These are phyloP conservation scores for Phenacoccus solenopsis DNA, from an alignment of 1,140 invertebrate genomes.

Conservation along the genomic window DNA sequence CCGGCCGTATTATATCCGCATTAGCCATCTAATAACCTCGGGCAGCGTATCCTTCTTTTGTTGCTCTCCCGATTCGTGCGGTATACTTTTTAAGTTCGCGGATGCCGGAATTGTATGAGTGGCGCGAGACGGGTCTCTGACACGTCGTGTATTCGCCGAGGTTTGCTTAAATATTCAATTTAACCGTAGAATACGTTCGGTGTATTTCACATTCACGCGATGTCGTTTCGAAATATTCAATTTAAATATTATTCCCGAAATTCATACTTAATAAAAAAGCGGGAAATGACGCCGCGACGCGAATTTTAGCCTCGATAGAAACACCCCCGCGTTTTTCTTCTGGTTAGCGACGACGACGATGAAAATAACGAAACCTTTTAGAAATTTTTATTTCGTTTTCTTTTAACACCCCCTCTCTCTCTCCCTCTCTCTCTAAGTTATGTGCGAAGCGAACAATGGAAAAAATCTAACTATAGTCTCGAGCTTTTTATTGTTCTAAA, in stretches of 20 bases:
- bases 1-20: not conserved
- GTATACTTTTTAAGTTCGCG: not conserved
- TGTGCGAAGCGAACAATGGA: too few species aligned
- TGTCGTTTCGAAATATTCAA: not conserved
- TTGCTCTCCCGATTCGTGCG: not conserved
- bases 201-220: not conserved
- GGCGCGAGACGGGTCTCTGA: too few species aligned
- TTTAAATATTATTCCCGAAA: not conserved
- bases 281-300: not conserved
- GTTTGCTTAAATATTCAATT: not conserved
- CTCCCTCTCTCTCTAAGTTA: too few species aligned
- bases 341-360: too few species aligned
- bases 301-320: not conserved
- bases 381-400: too few species aligned
- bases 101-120: too few species aligned
- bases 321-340: too few species aligned
- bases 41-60: not conserved
- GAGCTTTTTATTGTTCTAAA: too few species aligned
- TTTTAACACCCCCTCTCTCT: too few species aligned
- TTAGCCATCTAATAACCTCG: conserved; percentile 1
- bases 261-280: not conserved
- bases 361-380: too few species aligned
- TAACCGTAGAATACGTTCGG: not conserved
- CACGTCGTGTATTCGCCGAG: not conserved
- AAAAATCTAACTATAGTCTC: too few species aligned